phyloP scores from a whole-genome alignment of 2,888 invertebrate genomes.

The Heliconius hortense region DNA sequence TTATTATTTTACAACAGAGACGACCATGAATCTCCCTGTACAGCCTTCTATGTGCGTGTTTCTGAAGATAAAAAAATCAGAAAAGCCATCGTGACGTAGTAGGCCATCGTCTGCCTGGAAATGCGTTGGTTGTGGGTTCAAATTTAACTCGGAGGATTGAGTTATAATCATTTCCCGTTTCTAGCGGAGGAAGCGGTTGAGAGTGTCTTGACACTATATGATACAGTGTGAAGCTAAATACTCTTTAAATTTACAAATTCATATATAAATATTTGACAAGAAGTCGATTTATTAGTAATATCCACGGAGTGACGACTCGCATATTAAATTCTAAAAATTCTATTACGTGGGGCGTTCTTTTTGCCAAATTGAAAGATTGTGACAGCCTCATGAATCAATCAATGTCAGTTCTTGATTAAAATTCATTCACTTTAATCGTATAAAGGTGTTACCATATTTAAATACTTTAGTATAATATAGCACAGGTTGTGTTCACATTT shows the following conservation, averaged over 20 bases:
- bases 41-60: no score
- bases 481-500: background rate
- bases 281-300: background rate
- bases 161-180: no score
- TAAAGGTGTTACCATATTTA: background rate
- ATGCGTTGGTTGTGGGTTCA: no score
- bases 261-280: background rate
- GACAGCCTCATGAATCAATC: constrained; percentile 14
- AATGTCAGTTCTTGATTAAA: constrained; percentile 14
- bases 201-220: no score
- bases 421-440: constrained; percentile 10
- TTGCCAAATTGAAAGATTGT: constrained; percentile 2
- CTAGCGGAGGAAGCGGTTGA: no score
- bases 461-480: background rate
- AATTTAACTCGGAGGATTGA: no score
- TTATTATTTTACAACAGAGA: background rate
- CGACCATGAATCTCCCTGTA: no score
- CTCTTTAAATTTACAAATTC: background rate
- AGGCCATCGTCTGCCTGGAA: no score
- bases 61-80: no score
- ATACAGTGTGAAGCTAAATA: background rate
- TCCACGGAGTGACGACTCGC: background rate
- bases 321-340: constrained; percentile 1
- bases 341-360: background rate
- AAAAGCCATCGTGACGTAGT: no score